Conservation (phyloP, 2,888 invertebrate genomes). For the Strigamia crassipes region DNA sequence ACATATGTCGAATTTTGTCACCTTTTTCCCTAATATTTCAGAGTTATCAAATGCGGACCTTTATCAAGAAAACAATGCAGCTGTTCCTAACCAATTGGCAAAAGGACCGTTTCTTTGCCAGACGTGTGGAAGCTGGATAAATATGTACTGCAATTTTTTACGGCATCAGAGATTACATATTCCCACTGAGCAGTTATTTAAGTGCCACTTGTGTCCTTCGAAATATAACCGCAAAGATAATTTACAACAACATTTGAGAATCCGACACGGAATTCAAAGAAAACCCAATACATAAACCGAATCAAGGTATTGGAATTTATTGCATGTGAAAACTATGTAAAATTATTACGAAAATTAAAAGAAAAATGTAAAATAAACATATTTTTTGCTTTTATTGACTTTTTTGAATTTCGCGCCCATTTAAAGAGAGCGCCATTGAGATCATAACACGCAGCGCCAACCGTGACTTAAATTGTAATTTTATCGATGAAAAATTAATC, state of each 20-base stretch:
- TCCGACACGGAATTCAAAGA: not conserved
- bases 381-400: not conserved
- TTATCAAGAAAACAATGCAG: not conserved
- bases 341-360: not conserved
- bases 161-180: slow-evolving; percentile 11
- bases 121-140: not conserved
- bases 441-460: not conserved
- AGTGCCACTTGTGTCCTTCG: slow-evolving; percentile 19
- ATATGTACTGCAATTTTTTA: slow-evolving; percentile 37
- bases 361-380: no score
- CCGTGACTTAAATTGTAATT: not conserved
- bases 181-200: not conserved
- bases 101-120: not conserved
- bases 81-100: not conserved
- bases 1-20: not conserved
- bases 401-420: not conserved
- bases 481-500: not conserved
- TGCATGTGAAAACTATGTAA: not conserved
- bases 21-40: slow-evolving; percentile 16
- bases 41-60: not conserved
- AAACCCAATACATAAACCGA: not conserved
- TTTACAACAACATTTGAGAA: slow-evolving; percentile 30
- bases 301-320: not conserved
- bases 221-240: slow-evolving; percentile 25
- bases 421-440: not conserved